A percentile compares a stretch with the other conserved stretches of the same genome.
phyloP scores from a whole-genome alignment of 2,888 invertebrate genomes.

The Dryobota labecula region DNA sequence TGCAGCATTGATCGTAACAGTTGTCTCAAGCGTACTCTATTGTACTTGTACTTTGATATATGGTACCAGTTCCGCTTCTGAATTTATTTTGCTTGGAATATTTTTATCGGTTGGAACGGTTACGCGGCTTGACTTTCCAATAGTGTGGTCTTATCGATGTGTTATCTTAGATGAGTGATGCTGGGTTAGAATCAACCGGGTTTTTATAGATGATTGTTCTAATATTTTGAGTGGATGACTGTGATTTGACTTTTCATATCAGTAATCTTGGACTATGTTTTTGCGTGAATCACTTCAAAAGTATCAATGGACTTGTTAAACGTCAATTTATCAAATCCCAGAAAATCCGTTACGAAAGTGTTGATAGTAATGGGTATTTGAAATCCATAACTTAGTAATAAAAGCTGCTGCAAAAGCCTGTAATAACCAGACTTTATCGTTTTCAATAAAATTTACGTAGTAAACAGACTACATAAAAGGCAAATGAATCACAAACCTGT shows the following conservation, averaged over 20 bases:
- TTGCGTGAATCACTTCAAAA: conserved; percentile 6
- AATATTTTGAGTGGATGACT: conserved; percentile 14
- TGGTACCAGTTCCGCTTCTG: conserved; percentile 17
- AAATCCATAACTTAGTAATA: conserved; percentile 4
- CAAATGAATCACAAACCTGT: conserved; percentile 92
- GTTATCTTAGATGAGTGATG: conserved; percentile 23
- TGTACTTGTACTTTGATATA: conserved; percentile 48
- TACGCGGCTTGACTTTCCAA: neutral
- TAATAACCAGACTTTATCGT: neutral
- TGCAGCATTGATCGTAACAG: conserved; percentile 39
- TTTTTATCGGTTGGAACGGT: conserved; percentile 28
- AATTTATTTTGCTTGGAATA: conserved; percentile 34
- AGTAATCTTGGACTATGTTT: conserved; percentile 1
- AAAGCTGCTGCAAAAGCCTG: neutral
- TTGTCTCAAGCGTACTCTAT: conserved; percentile 31
- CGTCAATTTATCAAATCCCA: conserved; percentile 8
- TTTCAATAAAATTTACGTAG: conserved; percentile 12
- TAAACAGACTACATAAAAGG: conserved; percentile 24
- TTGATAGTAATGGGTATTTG: conserved; percentile 13
- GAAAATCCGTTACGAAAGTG: neutral
- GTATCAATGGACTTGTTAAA: neutral
- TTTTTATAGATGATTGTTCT: conserved; percentile 4
- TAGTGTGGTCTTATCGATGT: conserved; percentile 15
- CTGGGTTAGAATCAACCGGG: conserved; percentile 9
- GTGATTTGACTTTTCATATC: conserved; percentile 25